Evolutionary conservation across 37 sponge, comb jelly and placozoan species (phyloP).

Genomic region (Theonella swinhoei): DNA sequence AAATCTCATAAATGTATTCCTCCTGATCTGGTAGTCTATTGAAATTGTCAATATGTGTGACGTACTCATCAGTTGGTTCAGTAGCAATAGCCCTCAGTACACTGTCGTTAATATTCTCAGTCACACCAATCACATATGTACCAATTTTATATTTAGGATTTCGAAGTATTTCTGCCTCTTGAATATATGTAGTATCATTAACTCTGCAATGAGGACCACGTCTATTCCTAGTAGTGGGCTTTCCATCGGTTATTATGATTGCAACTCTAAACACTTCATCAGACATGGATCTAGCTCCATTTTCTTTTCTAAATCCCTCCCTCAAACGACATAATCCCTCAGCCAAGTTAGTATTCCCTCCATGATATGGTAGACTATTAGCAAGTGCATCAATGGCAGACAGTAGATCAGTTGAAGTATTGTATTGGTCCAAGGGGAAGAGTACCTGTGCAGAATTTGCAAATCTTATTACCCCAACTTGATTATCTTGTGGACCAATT

Average conservation of each 20-base stretch:
- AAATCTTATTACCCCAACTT: not conserved
- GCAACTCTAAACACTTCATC: not conserved
- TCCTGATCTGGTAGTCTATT: not conserved
- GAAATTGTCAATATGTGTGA: conserved; percentile 1
- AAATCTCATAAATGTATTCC: not conserved
- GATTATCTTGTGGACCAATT: not conserved
- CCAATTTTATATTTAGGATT: not conserved
- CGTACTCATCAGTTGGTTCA: not conserved
- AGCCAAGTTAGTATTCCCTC: conserved; percentile 3
- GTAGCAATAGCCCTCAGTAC: conserved; percentile 16
- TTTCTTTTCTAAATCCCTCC: not conserved
- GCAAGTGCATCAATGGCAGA: not conserved
- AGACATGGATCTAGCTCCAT: not conserved
- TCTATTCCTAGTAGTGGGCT: not conserved
- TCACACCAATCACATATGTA: conserved; percentile 13
- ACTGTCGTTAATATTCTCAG: not conserved
- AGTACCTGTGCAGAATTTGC: not conserved
- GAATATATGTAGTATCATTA: not conserved
- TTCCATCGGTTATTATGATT: conserved; percentile 16
- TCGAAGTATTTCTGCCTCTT: not conserved
- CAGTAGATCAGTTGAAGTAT: not conserved
- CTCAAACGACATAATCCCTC: conserved; percentile 4
- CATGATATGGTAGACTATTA: not conserved
- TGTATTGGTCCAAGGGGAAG: not conserved
- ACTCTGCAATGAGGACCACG: not conserved